Conservation (phyloP, 2,888 invertebrate genomes). For the Lithodes maja region DNA sequence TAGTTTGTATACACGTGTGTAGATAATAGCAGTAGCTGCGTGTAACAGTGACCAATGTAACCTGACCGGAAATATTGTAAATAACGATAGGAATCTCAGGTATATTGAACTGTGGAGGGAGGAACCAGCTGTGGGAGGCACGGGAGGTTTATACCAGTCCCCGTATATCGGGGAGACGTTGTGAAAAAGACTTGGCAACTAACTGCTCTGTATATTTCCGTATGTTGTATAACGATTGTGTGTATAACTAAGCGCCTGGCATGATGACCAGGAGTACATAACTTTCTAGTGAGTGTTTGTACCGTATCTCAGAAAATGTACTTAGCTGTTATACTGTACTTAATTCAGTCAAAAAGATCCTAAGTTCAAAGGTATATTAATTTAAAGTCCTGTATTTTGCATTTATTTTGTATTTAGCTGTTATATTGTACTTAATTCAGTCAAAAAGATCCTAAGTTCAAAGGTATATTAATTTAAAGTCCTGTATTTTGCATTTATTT, state of each 20-base stretch:
- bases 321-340: constrained; percentile 22
- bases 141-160: constrained; percentile 16
- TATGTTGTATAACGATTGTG: constrained; percentile 59
- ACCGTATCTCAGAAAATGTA: constrained; percentile 53
- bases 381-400: not conserved
- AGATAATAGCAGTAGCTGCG: constrained; percentile 57
- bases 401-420: constrained; percentile 40
- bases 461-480: constrained; percentile 12
- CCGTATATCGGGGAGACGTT: not conserved
- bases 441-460: constrained; percentile 22
- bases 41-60: constrained; percentile 41
- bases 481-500: constrained; percentile 23
- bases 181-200: constrained; percentile 30
- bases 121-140: constrained; percentile 12
- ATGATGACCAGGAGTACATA: constrained; percentile 41
- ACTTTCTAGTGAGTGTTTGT: constrained; percentile 48
- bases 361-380: constrained; percentile 27
- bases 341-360: constrained; percentile 36
- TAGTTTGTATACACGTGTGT: constrained; percentile 62
- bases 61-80: constrained; percentile 57
- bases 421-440: constrained; percentile 37
- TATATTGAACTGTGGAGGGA: constrained; percentile 39
- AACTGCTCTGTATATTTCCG: constrained; percentile 60
- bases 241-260: constrained; percentile 63
- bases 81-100: constrained; percentile 66